A percentile compares a stretch with the other conserved stretches of the same genome.
Evolutionary conservation across 2,113 vertebrate species (phyloP).

Genomic region (Aix galericulata): DNA sequence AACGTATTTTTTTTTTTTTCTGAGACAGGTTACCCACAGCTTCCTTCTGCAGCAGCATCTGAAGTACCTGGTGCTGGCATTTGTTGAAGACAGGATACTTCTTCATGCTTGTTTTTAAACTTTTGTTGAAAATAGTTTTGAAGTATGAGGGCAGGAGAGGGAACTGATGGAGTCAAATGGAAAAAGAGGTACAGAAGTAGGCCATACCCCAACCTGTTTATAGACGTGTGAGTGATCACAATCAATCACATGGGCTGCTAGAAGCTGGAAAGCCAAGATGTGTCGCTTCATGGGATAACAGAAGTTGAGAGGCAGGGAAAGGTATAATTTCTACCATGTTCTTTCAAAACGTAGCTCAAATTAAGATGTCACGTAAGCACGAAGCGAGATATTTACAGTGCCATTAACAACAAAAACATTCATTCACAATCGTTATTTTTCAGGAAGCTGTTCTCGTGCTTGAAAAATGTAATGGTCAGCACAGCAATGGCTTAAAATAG

Average conservation of each 20-base stretch:
- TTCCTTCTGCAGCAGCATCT: not conserved
- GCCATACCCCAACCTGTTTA: not conserved
- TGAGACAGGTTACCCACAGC: not conserved
- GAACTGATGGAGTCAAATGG: not conserved
- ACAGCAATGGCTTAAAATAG: conserved; percentile 56
- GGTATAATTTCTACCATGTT: not conserved
- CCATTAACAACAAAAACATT: not conserved
- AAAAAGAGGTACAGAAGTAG: not conserved
- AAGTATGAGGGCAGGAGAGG: not conserved
- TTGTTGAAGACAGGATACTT: not conserved
- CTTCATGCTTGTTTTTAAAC: not conserved
- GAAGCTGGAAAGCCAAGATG: not conserved
- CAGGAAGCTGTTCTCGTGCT: conserved; percentile 50
- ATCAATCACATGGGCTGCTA: not conserved
- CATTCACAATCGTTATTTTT: not conserved
- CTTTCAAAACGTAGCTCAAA: not conserved
- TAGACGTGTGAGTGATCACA: not conserved
- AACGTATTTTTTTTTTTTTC: not conserved
- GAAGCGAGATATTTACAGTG: not conserved
- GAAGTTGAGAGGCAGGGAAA: not conserved
- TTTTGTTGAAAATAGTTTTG: not conserved
- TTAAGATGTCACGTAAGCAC: not conserved
- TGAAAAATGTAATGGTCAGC: conserved; percentile 63
- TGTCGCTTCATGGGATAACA: not conserved
- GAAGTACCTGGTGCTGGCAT: not conserved